Evolutionary conservation across 92 coral and sea anemone species (phyloP), one percentile per base, ranked within the genome.

Genomic region (Bergia sp.): DNA sequence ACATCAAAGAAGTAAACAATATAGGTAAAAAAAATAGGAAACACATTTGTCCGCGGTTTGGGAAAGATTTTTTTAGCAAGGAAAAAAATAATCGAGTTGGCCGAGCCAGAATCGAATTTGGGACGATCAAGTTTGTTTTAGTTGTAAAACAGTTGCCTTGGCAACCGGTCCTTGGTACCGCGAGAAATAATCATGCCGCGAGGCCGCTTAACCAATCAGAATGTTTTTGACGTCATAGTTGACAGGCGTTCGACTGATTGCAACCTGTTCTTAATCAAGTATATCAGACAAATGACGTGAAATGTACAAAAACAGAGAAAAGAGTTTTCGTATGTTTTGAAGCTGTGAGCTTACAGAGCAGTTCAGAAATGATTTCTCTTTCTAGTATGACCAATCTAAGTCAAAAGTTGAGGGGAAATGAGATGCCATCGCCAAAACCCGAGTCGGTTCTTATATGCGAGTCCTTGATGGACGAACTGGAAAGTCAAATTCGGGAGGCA

Each of bases 401-500:
- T 66, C 90, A 89, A 12, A 90, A 82, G 44, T 73, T 89, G 47
- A 88, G 81, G 58, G 85, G 90, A 58, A 93, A 50, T 82, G 94
- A 93, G 13, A 36, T 80, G 58, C 95, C 95, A 8, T 88, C 93
- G 18, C 88, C 93, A 5, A 95, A 93, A 88, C 89, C 98, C 3
- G 95, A 92, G 21, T 89, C 90, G 38, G 89, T 89, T 86, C 44
- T 90, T 15, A 92, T 95, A 36, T 90, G 96, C 85, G 98, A 95
- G 74, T 90, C 96, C n/a, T 77, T 95, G 53, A 92, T 95, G 96
- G 82, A 21, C 74, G 98, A 95, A 83, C 91, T 95, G 7, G 98
- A 95, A 65, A 50, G 91, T 75, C 98, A 95, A 78, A 89, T 95
- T 39, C 94, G 91, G 40, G 92, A 86, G 37, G 87, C 88, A 38